phyloP scores from a whole-genome alignment of 1,140 invertebrate species.

The Paraescarpia echinospica region DNA sequence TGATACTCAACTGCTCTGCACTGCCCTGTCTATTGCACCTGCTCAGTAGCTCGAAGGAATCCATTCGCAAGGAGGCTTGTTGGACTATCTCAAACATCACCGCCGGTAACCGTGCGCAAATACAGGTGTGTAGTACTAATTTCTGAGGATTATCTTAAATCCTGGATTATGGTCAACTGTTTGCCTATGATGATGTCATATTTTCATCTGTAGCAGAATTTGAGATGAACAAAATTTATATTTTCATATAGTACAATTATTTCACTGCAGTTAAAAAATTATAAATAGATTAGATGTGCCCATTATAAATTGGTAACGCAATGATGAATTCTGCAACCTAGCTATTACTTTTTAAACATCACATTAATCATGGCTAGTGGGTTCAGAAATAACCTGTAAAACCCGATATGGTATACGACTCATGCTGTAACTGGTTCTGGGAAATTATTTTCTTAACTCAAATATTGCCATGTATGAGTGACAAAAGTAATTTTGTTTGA shows the following conservation, averaged over 20 bases:
- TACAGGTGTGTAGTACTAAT: conserved; percentile 61
- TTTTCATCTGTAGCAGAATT: not conserved
- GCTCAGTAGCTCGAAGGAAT: conserved; percentile 74
- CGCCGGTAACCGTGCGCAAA: conserved; percentile 91
- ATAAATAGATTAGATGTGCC: not conserved
- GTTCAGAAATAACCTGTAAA: too few relatives aligned
- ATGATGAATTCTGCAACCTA: too few relatives aligned
- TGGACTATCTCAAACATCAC: conserved; percentile 99
- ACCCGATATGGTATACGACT: too few relatives aligned
- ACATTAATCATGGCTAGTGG: not conserved
- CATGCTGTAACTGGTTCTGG: too few relatives aligned
- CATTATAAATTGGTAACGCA: not conserved
- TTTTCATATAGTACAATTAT: not conserved
- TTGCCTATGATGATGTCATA: not conserved
- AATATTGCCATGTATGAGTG: too few relatives aligned
- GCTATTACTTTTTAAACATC: too few relatives aligned
- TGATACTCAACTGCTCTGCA: conserved; percentile 74
- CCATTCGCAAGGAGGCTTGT: conserved; percentile 92
- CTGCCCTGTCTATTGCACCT: conserved; percentile 82
- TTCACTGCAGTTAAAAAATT: not conserved
- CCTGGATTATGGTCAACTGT: not conserved
- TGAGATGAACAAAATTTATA: not conserved
- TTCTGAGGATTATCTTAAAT: not conserved
- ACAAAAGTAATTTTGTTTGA: too few relatives aligned
- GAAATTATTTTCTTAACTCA: too few relatives aligned